Evolutionary conservation across 2,113 vertebrate genomes (phyloP), one percentile per base, ranked within the genome.

Genomic region (Oceanites oceanicus): DNA sequence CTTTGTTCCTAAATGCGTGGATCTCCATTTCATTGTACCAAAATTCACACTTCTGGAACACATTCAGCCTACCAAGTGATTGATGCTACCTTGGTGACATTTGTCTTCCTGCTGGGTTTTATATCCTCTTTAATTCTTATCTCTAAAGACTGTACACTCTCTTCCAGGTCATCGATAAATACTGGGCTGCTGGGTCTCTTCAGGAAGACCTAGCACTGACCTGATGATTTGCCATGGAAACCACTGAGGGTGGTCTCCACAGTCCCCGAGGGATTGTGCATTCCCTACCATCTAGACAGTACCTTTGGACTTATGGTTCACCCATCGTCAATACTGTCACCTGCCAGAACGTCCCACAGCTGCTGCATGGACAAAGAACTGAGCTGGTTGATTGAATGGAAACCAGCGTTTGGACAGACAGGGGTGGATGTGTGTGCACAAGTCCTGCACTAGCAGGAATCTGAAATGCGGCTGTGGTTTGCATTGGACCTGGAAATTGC

Each of bases 101-200:
- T 88, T 90, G 38, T 88, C 82, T 88, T 70, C 68, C 79, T 80
- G 65, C 20, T 88, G 75, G 59, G 61, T 58, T 95, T 83, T 88
- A 80, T 58, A 74, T 32, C 61, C 63, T 86, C 82, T 79, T 77
- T 66, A 95, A 71, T 90, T 77, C 82, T 84, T 62, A 38, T 66
- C 82, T 78, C 55, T 86, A 45, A 89, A 50, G 67, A 40, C 67
- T 67, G 19, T 55, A 71, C 19, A 3, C 30, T 67, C 53, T 77
- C 81, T 70, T 79, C 20, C 75, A 67, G 78, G 65, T 82, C 81
- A 83, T 25, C 2, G 0, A 52, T 80, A 88, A 91, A 91, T 47
- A 52, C 26, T 30, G n/a, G 36, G 9, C 47, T 80, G 68, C n/a
- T 66, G 63, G 29, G 20, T 93, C 11, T 53, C 73, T 42, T 62